These are phyloP conservation scores for Entomobrya multifasciata DNA, from an alignment of 2,888 invertebrate genomes.

Conservation along the genomic window DNA sequence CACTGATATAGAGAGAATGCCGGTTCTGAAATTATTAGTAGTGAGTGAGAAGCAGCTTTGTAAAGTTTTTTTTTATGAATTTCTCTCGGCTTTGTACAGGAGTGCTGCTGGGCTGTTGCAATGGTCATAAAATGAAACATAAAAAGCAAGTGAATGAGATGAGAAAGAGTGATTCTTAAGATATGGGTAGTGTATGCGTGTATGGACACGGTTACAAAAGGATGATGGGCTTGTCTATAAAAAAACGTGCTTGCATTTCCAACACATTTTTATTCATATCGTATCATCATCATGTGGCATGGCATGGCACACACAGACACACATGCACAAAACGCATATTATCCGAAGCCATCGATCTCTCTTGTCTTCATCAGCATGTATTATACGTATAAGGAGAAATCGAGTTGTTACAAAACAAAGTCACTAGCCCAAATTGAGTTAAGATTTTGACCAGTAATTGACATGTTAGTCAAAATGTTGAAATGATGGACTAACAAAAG, in stretches of 20 bases:
- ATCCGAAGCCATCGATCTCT: too few species aligned
- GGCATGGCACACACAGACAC: background rate
- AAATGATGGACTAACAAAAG: slow-evolving; percentile 12
- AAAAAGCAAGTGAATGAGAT: slow-evolving; percentile 66
- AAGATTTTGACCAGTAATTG: slow-evolving; percentile 50
- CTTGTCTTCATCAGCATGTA: slow-evolving; percentile 40
- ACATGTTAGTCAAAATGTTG: slow-evolving; percentile 38
- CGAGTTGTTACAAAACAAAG: slow-evolving; percentile 52
- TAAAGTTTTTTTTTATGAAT: slow-evolving; percentile 45
- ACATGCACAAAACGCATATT: background rate
- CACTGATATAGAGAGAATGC: background rate
- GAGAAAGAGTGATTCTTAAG: slow-evolving; percentile 56
- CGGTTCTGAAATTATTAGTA: too few species aligned
- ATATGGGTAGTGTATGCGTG: too few species aligned
- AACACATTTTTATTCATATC: slow-evolving; percentile 30
- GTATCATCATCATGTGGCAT: slow-evolving; percentile 24
- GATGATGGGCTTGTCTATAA: slow-evolving; percentile 70
- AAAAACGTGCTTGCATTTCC: slow-evolving; percentile 63
- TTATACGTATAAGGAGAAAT: slow-evolving; percentile 61
- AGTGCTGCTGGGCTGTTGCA: slow-evolving; percentile 63
- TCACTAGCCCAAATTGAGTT: slow-evolving; percentile 22
- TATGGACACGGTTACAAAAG: slow-evolving; percentile 22
- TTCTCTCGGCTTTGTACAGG: slow-evolving; percentile 33
- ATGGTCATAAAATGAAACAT: slow-evolving; percentile 61
- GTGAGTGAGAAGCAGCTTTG: too few species aligned